Evolutionary conservation across 1,140 invertebrate species (phyloP), one percentile per base, ranked within the genome.

Genomic region (Riptortus pedestris): DNA sequence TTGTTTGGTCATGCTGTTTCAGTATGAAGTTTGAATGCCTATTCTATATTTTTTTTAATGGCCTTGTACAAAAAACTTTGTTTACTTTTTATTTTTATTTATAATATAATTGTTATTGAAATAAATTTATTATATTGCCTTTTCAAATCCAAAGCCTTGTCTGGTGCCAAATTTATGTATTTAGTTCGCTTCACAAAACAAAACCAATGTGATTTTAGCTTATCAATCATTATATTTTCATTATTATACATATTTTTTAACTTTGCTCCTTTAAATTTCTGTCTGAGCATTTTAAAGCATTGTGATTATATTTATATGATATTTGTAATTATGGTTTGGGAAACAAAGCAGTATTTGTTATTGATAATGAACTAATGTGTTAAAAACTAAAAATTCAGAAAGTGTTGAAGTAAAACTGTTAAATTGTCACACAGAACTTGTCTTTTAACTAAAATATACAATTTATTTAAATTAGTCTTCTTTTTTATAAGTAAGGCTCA

Each of bases 381-480:
- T 55, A 55, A 24, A 55, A 52, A 52, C 12, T 52, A 52, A 52
- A 52, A 22, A 52, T 22, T 22, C 5, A 38, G 14, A 38, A 38
- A 38, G 31, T 38, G 26, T 7, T 55, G 22, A 24, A 26, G 24
- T 24, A 55, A 55, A 55, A 47, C n/a, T 47, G 45, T 20, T 47
- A n/a, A 22, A 24, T 55, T 55, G 51, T 55, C 51, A 55, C 24
- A 26, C 51, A 24, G 5, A 24, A 24, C 14, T 24, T 26, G 51
- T 55, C 24, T 26, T 55, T 55, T 55, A 55, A 55, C 51, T 55
- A 24, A 55, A 55, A 55, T 55, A 55, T 55, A 55, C 51, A 55
- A 24, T 55, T 55, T 24, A 16, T 55, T 24, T 20, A 55, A 22
- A 27, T 2, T 24, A 55, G 51, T 55, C 22, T 55, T 55, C 26